Evolutionary conservation across 2,888 invertebrate genomes (phyloP).

Genomic region (Drosophila parthenogenetica): DNA sequence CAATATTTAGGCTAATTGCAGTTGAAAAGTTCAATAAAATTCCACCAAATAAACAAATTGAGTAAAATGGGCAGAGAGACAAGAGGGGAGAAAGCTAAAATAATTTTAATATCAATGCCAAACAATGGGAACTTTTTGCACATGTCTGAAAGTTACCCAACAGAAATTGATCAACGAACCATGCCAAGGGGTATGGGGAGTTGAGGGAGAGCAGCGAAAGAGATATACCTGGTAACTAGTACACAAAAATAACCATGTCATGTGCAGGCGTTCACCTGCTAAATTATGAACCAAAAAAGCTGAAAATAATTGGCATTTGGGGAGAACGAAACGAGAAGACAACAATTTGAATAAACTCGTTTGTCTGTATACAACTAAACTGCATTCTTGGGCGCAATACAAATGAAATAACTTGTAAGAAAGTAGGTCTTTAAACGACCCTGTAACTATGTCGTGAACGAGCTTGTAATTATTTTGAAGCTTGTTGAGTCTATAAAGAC

Average conservation of each 20-base stretch:
- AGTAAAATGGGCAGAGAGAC: too few species aligned
- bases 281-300: constrained; percentile 55
- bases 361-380: neutral
- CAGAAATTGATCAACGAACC: constrained; percentile 47
- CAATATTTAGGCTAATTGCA: constrained; percentile 23
- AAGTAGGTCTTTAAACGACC: neutral
- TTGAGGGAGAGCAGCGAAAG: too few species aligned
- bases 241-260: constrained; percentile 32
- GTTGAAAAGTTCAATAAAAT: constrained; percentile 14
- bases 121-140: constrained; percentile 58
- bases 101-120: constrained; percentile 25
- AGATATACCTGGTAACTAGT: constrained; percentile 13
- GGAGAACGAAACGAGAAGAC: neutral
- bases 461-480: too few species aligned
- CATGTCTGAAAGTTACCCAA: constrained; percentile 44
- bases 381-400: neutral
- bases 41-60: neutral
- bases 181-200: constrained; percentile 8
- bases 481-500: too few species aligned
- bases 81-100: neutral
- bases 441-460: too few species aligned
- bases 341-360: constrained; percentile 7
- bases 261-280: constrained; percentile 64
- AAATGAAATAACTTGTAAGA: neutral
- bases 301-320: constrained; percentile 65